Conservation (phyloP, 1,140 invertebrate species). For the Psilanteris sp. region DNA sequence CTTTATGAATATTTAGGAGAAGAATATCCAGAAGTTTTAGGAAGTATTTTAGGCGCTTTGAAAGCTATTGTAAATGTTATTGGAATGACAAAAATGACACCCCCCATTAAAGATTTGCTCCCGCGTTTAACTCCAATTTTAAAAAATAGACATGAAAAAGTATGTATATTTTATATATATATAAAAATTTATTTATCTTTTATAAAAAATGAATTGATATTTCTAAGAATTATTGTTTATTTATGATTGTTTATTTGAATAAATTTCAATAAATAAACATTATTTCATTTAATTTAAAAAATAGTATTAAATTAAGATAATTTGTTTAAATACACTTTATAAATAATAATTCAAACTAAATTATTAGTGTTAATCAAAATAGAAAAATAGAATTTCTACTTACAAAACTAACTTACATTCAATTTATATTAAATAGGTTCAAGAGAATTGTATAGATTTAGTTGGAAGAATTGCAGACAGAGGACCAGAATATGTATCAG, state of each 20-base stretch:
- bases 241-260: too few species aligned
- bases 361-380: too few species aligned
- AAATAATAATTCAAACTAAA: constrained; percentile 69
- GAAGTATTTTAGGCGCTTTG: constrained; percentile 97
- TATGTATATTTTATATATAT: constrained; percentile 58
- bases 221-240: too few species aligned
- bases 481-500: constrained; percentile 99
- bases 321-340: too few species aligned
- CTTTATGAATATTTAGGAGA: too few species aligned
- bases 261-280: too few species aligned
- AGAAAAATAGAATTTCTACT: too few species aligned
- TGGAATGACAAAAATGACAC: constrained; percentile 99
- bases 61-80: constrained; percentile 99
- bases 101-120: constrained; percentile 99
- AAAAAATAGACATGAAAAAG: constrained; percentile 90
- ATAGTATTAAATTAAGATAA: too few species aligned
- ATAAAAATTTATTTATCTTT: too few species aligned
- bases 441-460: constrained; percentile 99
- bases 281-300: too few species aligned
- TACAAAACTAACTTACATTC: too few species aligned
- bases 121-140: constrained; percentile 98
- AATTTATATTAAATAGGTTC: constrained; percentile 92
- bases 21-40: constrained; percentile 99
- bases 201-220: too few species aligned
- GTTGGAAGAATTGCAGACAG: constrained; percentile 99